Conservation (phyloP, 1,140 invertebrate species). For the Ips typographus region DNA sequence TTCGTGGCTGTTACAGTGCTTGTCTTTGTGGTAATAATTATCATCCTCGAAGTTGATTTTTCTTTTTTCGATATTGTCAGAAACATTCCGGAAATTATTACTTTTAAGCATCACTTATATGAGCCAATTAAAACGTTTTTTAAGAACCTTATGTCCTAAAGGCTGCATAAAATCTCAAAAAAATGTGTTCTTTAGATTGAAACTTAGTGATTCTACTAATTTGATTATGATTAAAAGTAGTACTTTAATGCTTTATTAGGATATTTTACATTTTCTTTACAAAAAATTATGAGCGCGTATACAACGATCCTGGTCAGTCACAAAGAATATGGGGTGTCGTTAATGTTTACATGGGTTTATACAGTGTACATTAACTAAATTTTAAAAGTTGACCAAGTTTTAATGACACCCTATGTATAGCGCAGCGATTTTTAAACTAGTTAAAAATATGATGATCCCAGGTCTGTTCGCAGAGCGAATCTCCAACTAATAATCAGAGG, state of each 20-base stretch:
- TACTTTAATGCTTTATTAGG: not conserved
- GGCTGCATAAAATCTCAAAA: not conserved
- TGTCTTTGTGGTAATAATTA: slow-evolving; percentile 63
- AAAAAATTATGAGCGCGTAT: not conserved
- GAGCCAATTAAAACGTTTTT: slow-evolving; percentile 78
- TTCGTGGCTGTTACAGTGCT: slow-evolving; percentile 68
- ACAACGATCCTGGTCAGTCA: too few species aligned
- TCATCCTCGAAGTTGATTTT: slow-evolving; percentile 76
- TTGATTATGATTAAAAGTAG: not conserved
- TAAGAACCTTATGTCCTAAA: slow-evolving; percentile 37
- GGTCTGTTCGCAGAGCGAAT: too few species aligned
- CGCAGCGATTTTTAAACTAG: too few species aligned
- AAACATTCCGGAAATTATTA: slow-evolving; percentile 77
- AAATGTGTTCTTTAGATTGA: not conserved
- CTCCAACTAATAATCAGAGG: too few species aligned
- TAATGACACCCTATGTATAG: too few species aligned
- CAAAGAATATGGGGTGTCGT: too few species aligned
- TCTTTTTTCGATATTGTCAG: slow-evolving; percentile 67
- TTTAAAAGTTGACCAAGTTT: too few species aligned
- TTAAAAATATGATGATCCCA: too few species aligned
- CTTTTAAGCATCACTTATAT: slow-evolving; percentile 78
- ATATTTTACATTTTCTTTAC: not conserved
- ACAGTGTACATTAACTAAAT: too few species aligned
- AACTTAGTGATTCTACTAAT: too few species aligned
- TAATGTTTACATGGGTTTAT: too few species aligned